These are phyloP conservation scores for Percopsis transmontana DNA, from an alignment of 2,113 vertebrate genomes.

Conservation along the genomic window DNA sequence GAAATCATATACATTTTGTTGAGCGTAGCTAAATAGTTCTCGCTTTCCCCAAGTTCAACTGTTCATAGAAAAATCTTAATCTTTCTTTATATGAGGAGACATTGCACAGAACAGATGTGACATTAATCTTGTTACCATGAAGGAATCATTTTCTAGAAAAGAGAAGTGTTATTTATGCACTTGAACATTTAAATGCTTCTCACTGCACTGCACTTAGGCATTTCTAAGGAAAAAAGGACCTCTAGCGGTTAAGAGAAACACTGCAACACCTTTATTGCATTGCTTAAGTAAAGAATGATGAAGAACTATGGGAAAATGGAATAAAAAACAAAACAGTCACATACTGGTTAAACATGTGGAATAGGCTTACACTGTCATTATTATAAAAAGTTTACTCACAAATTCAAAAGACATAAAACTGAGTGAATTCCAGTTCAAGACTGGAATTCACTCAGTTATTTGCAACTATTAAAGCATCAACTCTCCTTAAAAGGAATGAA, in stretches of 20 bases:
- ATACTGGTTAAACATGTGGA: neutral
- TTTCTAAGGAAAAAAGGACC: conserved; percentile 36
- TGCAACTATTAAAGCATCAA: neutral
- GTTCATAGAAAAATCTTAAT: neutral
- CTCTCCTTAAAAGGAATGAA: neutral
- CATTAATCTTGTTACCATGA: neutral
- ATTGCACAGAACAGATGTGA: conserved; percentile 25
- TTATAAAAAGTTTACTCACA: neutral
- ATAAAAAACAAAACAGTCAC: neutral
- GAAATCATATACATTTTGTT: too few relatives aligned
- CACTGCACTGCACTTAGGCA: too few relatives aligned
- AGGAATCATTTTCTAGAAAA: neutral
- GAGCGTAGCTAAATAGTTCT: too few relatives aligned
- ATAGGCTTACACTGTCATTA: neutral
- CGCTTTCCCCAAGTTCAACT: neutral
- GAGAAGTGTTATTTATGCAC: neutral
- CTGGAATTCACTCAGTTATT: neutral
- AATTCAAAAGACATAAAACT: too few relatives aligned
- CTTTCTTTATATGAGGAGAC: neutral
- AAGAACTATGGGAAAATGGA: neutral
- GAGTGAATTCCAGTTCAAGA: too few relatives aligned
- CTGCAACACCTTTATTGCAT: conserved; percentile 21
- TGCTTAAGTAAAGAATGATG: neutral
- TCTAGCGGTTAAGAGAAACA: conserved; percentile 37
- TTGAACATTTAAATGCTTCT: neutral